These are phyloP conservation scores for Brachionus rotundiformis DNA, from an alignment of 1,140 invertebrate species.

Conservation along the genomic window DNA sequence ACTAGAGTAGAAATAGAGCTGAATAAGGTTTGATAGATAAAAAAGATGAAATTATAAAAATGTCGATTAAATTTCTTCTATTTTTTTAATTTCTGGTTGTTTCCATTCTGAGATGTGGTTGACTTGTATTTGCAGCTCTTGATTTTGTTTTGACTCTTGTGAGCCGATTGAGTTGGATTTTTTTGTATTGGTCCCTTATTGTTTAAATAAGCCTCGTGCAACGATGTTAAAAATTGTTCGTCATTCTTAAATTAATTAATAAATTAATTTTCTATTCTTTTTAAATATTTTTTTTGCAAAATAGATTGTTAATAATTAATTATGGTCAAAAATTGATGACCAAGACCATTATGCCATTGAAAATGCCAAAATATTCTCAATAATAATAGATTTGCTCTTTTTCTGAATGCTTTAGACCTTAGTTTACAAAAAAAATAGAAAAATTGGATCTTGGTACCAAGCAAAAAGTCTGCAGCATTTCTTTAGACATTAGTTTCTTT, in stretches of 20 bases:
- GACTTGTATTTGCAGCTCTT: background rate
- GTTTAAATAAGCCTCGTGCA: constrained; percentile 43
- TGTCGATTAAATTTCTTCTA: background rate
- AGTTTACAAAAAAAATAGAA: no score
- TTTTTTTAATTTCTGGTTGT: background rate
- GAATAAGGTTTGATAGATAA: background rate
- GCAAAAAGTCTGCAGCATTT: no score
- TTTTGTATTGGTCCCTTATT: background rate
- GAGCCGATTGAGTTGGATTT: background rate
- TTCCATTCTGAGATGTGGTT: constrained; percentile 1
- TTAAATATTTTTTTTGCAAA: no score
- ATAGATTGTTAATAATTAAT: no score
- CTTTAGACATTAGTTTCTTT: no score
- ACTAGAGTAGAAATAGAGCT: background rate
- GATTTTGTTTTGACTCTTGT: background rate
- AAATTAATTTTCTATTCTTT: no score
- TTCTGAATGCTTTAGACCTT: no score
- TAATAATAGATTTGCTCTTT: no score
- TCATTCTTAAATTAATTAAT: constrained; percentile 26
- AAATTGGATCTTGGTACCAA: no score
- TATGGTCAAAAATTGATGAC: no score
- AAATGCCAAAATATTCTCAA: no score
- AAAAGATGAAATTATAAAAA: constrained; percentile 18
- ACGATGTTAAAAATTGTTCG: constrained; percentile 42
- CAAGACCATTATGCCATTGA: no score